phyloP scores from a whole-genome alignment of 2,797 vertebrate species.

The Scyliorhinus canicula region DNA sequence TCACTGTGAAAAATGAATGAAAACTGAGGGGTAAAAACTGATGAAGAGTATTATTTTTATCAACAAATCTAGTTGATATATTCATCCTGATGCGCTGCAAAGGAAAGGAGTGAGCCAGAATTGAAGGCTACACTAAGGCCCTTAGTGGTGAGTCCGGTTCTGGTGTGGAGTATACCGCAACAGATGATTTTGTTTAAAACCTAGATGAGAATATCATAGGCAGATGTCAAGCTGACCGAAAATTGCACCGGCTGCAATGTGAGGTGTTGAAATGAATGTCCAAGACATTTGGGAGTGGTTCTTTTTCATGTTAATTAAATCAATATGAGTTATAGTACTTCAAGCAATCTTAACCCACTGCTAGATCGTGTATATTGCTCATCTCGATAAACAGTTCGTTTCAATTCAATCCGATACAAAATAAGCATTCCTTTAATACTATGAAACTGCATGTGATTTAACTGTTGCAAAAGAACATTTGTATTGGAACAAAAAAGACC shows the following conservation, averaged over 20 bases:
- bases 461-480: neutral
- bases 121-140: neutral
- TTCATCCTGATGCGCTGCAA: neutral
- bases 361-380: neutral
- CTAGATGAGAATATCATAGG: constrained; percentile 4
- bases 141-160: neutral
- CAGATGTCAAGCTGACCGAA: constrained; percentile 20
- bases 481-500: neutral
- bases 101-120: neutral
- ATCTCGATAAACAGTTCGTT: neutral
- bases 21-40: neutral
- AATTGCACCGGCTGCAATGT: neutral
- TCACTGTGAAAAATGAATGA: neutral
- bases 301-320: constrained; percentile 19
- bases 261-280: constrained; percentile 25
- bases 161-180: neutral
- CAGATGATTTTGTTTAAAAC: constrained; percentile 8
- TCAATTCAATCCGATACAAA: neutral
- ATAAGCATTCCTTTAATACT: neutral
- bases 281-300: constrained; percentile 27
- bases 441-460: neutral
- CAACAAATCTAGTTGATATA: neutral
- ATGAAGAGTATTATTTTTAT: neutral
- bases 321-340: neutral
- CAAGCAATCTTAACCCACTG: neutral